Percentiles rank a stretch among this genome's conserved stretches.
These are phyloP conservation scores for Gymnodraco acuticeps DNA, from an alignment of 2,797 vertebrate genomes.

Conservation along the genomic window DNA sequence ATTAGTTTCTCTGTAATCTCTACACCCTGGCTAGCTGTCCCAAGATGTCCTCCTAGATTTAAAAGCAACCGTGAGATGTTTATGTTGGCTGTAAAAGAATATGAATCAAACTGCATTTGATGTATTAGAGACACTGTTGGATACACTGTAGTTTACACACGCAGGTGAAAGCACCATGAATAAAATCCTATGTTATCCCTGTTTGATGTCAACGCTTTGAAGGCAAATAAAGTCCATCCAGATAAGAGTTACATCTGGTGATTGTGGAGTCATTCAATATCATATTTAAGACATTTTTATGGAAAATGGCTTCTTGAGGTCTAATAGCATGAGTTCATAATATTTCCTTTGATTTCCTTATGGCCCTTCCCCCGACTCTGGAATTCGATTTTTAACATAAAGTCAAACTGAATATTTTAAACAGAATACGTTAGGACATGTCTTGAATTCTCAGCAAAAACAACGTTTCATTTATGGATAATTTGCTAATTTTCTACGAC, in stretches of 20 bases:
- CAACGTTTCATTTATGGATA: conserved; percentile 28
- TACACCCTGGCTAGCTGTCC: conserved; percentile 74
- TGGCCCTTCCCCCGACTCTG: conserved; percentile 4
- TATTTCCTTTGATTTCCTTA: conserved; percentile 55
- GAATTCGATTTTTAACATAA: not conserved
- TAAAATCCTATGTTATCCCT: conserved; percentile 65
- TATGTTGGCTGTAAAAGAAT: conserved; percentile 78
- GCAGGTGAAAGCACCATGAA: conserved; percentile 77
- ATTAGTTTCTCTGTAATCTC: conserved; percentile 77
- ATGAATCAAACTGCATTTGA: conserved; percentile 83
- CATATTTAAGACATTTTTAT: conserved; percentile 46
- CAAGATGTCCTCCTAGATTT: conserved; percentile 82
- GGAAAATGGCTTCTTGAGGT: conserved; percentile 33
- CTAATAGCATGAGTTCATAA: conserved; percentile 36
- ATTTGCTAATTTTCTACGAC: conserved; percentile 33
- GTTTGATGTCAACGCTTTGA: conserved; percentile 78
- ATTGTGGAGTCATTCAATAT: conserved; percentile 47
- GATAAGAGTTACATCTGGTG: conserved; percentile 44
- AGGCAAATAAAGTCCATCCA: conserved; percentile 57
- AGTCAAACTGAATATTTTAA: conserved; percentile 13
- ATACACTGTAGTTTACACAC: conserved; percentile 76
- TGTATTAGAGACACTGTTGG: conserved; percentile 81
- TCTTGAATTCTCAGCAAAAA: conserved; percentile 26
- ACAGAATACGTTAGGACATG: conserved; percentile 12
- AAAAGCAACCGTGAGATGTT: conserved; percentile 81